A percentile compares a stretch with the other conserved stretches of the same genome.
phyloP scores from a whole-genome alignment of 2,113 vertebrate species.

The Psephotus haematonotus region DNA sequence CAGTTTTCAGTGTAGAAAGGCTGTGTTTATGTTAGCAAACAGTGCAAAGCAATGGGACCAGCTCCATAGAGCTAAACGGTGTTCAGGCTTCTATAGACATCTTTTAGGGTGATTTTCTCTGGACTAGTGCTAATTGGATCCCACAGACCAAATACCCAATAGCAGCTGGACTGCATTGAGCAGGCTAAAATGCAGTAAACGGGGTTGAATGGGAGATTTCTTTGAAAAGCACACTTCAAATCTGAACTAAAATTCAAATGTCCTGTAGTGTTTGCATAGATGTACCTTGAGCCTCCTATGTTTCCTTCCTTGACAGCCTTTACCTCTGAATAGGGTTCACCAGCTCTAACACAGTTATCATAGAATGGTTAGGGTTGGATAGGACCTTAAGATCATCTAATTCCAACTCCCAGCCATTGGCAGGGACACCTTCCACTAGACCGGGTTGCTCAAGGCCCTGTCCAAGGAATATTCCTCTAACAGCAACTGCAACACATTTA shows the following conservation, averaged over 20 bases:
- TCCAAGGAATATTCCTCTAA: neutral
- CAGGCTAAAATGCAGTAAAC: neutral
- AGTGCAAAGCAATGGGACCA: neutral
- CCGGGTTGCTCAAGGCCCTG: neutral
- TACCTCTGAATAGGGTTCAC: neutral
- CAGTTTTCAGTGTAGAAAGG: neutral
- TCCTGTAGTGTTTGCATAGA: neutral
- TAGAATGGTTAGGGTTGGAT: neutral
- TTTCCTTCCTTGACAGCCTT: neutral
- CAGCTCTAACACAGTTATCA: neutral
- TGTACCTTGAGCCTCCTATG: accelerated
- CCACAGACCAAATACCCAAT: neutral
- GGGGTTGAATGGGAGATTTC: neutral
- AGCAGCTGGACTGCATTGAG: neutral
- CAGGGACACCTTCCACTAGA: neutral
- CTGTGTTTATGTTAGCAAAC: neutral
- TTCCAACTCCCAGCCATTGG: neutral
- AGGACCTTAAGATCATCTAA: neutral
- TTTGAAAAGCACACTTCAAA: neutral
- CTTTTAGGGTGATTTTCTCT: neutral
- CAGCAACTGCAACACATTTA: neutral
- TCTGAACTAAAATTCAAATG: neutral
- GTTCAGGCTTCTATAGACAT: neutral
- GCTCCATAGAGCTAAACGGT: neutral
- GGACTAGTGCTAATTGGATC: neutral